Evolutionary conservation across 1,140 invertebrate species (phyloP).

Genomic region (Drosophila baimaii): DNA sequence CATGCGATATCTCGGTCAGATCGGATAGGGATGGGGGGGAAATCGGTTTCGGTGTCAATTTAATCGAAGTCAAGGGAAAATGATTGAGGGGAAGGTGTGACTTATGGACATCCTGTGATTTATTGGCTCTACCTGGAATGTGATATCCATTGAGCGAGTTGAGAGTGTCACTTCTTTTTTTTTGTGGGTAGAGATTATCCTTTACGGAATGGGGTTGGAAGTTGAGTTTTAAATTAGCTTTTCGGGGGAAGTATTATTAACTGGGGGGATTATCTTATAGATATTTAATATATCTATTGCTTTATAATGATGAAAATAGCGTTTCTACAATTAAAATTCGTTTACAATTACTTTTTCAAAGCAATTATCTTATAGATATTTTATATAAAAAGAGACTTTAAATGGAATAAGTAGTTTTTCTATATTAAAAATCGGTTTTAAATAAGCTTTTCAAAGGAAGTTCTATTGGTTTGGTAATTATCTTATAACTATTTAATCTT

Average conservation of each 20-base stretch:
- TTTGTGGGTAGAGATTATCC: neutral
- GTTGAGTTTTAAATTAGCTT: neutral
- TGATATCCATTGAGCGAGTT: constrained; percentile 25
- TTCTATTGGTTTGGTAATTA: no score
- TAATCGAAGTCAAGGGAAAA: constrained; percentile 31
- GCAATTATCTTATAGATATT: neutral
- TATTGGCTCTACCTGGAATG: constrained; percentile 22
- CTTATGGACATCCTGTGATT: constrained; percentile 45
- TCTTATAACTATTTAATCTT: no score
- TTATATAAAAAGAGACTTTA: neutral
- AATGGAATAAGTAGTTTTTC: neutral
- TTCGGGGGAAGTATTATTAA: neutral
- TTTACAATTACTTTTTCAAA: no score
- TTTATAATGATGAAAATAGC: neutral
- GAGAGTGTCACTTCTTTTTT: constrained; percentile 6
- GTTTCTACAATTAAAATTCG: neutral
- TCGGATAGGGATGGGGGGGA: neutral
- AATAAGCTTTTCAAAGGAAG: no score
- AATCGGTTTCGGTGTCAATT: constrained; percentile 29
- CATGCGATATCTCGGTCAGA: neutral
- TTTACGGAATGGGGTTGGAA: constrained; percentile 3
- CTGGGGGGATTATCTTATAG: no score
- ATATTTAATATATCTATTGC: no score
- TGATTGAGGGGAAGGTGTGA: constrained; percentile 23
- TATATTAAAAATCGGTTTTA: no score